Evolutionary conservation across 23 tunicate genomes (phyloP).

Genomic region (Ascidia mentula): DNA sequence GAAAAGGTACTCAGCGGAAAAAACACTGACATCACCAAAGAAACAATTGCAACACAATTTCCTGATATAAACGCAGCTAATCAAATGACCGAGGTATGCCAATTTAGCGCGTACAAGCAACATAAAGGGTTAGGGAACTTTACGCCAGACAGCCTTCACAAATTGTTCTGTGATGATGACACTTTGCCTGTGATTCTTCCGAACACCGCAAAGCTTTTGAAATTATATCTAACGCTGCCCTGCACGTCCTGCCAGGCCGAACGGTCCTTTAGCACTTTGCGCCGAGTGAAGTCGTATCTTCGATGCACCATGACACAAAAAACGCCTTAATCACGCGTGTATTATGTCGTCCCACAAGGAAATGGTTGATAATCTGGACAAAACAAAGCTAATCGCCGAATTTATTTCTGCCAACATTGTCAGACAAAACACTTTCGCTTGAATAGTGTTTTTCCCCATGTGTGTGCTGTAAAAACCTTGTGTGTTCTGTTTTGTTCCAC

Average conservation of each 20-base stretch:
- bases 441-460: too few species aligned
- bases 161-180: slow-evolving; percentile 2
- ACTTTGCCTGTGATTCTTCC: slow-evolving; percentile 13
- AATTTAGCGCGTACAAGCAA: too few species aligned
- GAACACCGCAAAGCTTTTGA: neutral
- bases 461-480: too few species aligned
- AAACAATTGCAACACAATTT: too few species aligned
- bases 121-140: too few species aligned
- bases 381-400: neutral
- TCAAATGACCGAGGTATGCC: too few species aligned
- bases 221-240: slow-evolving; percentile 18
- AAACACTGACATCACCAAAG: too few species aligned
- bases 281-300: slow-evolving; percentile 5
- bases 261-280: slow-evolving; percentile 11
- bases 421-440: neutral
- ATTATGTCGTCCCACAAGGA: neutral
- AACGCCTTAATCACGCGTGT: slow-evolving; percentile 12
- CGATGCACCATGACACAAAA: slow-evolving; percentile 6
- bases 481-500: too few species aligned
- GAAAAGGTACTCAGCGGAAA: too few species aligned
- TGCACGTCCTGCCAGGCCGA: slow-evolving; percentile 21
- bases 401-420: neutral
- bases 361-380: neutral
- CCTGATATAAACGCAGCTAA: too few species aligned
- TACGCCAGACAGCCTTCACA: neutral